These are phyloP conservation scores for Alexandromys fortis DNA, from an alignment of 2,113 vertebrate species.

Conservation along the genomic window DNA sequence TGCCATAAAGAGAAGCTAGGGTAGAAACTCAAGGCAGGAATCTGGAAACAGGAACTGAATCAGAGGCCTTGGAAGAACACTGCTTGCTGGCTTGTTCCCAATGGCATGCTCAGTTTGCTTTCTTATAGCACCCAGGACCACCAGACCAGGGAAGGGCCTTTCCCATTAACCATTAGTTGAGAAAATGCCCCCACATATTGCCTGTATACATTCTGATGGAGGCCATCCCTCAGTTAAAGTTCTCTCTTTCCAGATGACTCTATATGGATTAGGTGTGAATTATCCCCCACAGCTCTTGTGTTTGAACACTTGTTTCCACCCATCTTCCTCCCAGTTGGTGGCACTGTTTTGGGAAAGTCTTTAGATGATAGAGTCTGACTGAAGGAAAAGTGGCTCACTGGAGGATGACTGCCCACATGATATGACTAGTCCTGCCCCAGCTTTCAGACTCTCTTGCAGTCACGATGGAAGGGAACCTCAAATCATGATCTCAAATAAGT, in stretches of 20 bases:
- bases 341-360: neutral
- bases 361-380: neutral
- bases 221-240: neutral
- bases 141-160: neutral
- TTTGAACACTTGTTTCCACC: neutral
- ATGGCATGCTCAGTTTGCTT: neutral
- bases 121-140: neutral
- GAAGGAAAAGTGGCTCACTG: neutral
- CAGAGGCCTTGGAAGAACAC: neutral
- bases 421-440: neutral
- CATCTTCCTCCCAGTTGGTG: neutral
- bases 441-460: neutral
- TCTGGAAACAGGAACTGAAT: neutral
- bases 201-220: neutral
- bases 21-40: neutral
- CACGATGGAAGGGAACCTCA: neutral
- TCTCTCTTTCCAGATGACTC: neutral
- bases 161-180: neutral
- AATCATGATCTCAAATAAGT: neutral
- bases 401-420: neutral
- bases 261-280: neutral
- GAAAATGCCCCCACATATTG: neutral
- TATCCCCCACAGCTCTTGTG: neutral
- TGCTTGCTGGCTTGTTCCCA: neutral
- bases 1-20: neutral